Percentiles rank a stretch among this genome's conserved stretches.
Evolutionary conservation across 1,140 invertebrate genomes (phyloP).

Genomic region (Drosophila sturtevanti): DNA sequence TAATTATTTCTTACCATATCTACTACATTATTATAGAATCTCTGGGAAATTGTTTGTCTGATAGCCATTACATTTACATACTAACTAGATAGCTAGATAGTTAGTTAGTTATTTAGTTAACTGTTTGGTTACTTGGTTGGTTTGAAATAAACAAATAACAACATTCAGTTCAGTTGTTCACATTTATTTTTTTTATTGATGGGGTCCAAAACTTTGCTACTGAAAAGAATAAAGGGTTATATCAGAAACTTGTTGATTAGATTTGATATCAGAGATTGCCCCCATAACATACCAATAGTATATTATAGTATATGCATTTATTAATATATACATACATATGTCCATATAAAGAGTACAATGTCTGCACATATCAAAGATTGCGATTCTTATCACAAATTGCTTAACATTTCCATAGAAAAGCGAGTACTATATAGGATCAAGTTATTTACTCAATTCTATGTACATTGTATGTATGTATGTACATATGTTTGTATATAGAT

Average conservation of each 20-base stretch:
- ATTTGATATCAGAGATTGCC: conserved; percentile 16
- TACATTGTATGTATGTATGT: too few species aligned
- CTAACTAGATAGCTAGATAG: not conserved
- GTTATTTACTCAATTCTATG: not conserved
- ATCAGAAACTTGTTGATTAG: conserved; percentile 12
- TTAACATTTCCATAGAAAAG: conserved; percentile 3
- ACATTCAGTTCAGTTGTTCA: not conserved
- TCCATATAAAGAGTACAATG: not conserved
- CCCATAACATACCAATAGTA: not conserved
- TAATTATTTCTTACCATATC: not conserved
- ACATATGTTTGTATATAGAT: too few species aligned
- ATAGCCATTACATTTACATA: not conserved
- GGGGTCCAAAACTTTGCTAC: conserved; percentile 5
- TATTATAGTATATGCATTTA: too few species aligned
- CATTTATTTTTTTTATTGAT: conserved; percentile 2
- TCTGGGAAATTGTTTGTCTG: not conserved
- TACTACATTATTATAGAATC: not conserved
- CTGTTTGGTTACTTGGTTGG: not conserved
- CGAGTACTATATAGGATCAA: conserved; percentile 7
- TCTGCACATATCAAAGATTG: conserved; percentile 1
- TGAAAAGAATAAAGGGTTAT: conserved; percentile 10
- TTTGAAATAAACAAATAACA: not conserved
- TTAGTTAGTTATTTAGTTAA: not conserved
- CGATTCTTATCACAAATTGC: conserved; percentile 11
- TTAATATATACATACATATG: not conserved